Conservation (phyloP, 2,888 invertebrate species). For the Ophonus ardosiacus region DNA sequence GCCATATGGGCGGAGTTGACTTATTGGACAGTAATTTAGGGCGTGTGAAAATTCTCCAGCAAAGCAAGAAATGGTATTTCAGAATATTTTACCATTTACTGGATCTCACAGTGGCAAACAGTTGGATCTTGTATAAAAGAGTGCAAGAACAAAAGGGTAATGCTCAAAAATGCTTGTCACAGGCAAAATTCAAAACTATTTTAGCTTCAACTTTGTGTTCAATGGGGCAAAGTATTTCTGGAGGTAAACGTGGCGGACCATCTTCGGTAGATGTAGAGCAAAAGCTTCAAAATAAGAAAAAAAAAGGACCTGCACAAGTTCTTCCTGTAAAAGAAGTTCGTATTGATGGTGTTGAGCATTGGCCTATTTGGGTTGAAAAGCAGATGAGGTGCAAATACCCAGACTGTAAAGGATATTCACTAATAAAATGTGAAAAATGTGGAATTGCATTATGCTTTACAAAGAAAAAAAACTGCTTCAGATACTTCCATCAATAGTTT, state of each 20-base stretch:
- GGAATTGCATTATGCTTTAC: slow-evolving; percentile 41
- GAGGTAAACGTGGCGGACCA: not conserved
- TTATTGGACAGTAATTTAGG: no score
- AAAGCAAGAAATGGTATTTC: no score
- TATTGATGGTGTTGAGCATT: slow-evolving; percentile 33
- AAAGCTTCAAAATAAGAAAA: not conserved
- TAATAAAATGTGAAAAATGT: slow-evolving; percentile 53
- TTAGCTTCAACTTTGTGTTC: no score
- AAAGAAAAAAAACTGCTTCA: slow-evolving; percentile 52
- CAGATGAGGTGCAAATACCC: slow-evolving; percentile 53
- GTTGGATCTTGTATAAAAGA: no score
- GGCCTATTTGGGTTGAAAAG: slow-evolving; percentile 21
- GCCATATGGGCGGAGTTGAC: no score
- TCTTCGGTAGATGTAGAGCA: not conserved
- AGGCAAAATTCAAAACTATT: slow-evolving; percentile 1
- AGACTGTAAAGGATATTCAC: slow-evolving; percentile 47
- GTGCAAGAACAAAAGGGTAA: no score
- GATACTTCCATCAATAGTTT: slow-evolving; percentile 21
- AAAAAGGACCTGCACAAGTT: not conserved
- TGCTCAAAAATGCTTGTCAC: not conserved
- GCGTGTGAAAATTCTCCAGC: no score
- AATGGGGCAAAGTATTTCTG: no score
- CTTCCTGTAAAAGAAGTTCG: slow-evolving; percentile 13
- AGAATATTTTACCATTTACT: no score
- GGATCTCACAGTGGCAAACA: slow-evolving; percentile 40